These are phyloP conservation scores for Anoura caudifer DNA, from an alignment of 2,113 vertebrate genomes.

Conservation along the genomic window DNA sequence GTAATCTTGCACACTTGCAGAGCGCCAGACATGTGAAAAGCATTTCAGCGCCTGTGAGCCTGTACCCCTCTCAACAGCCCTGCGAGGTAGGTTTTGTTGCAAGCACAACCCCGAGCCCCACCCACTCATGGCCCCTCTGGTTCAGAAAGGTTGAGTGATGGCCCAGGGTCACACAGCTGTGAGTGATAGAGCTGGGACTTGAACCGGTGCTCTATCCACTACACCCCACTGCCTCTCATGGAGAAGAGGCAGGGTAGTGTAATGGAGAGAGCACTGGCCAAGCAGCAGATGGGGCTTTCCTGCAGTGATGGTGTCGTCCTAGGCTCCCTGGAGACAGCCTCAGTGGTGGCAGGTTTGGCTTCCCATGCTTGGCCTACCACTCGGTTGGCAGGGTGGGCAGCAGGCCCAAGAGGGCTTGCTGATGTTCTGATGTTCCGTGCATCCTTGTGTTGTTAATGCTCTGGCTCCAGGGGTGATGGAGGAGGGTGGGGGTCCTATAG, in stretches of 20 bases:
- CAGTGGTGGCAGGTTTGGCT: not conserved
- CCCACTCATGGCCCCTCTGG: not conserved
- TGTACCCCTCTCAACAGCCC: not conserved
- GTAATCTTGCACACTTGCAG: rapidly evolving
- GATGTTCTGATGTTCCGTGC: not conserved
- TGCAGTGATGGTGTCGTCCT: not conserved
- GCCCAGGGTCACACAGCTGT: slow-evolving; percentile 27
- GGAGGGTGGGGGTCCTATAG: not conserved
- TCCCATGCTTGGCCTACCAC: not conserved
- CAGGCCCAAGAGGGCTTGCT: not conserved
- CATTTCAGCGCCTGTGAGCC: not conserved
- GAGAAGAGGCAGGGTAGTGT: slow-evolving; percentile 65
- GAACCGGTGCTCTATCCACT: slow-evolving; percentile 61
- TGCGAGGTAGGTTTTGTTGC: not conserved
- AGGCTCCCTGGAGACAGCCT: not conserved
- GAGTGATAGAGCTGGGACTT: slow-evolving; percentile 27
- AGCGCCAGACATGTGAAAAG: not conserved
- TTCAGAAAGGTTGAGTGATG: slow-evolving; percentile 1
- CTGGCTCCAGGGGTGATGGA: not conserved
- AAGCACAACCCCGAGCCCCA: not conserved
- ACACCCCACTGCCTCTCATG: slow-evolving; percentile 60
- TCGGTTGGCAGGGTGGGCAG: not conserved
- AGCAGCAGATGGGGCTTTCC: slow-evolving; percentile 6
- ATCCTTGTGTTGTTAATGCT: not conserved
- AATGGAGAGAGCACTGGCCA: slow-evolving; percentile 57